These are phyloP conservation scores for Psettodes erumei DNA, from an alignment of 2,113 vertebrate species.

Conservation along the genomic window DNA sequence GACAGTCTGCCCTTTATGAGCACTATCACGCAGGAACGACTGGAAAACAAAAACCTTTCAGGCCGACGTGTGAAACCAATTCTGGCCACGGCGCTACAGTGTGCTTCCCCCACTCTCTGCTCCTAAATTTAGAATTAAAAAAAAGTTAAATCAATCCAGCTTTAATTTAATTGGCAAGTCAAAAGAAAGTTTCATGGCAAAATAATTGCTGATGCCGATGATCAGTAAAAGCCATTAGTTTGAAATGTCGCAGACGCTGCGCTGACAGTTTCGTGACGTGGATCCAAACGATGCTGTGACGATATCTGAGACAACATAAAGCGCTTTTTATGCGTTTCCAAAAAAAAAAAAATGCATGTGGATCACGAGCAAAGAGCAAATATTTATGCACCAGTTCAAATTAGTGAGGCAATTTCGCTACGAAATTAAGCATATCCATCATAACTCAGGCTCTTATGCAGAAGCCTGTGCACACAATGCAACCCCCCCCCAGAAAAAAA, in stretches of 20 bases:
- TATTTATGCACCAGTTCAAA: constrained; percentile 81
- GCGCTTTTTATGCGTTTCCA: constrained; percentile 29
- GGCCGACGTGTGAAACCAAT: constrained; percentile 43
- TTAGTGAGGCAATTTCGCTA: constrained; percentile 76
- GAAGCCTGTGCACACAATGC: constrained; percentile 47
- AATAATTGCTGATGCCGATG: constrained; percentile 23
- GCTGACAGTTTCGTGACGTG: constrained; percentile 21
- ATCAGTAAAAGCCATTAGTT: constrained; percentile 4
- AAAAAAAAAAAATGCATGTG: constrained; percentile 75
- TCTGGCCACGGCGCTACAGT: constrained; percentile 4
- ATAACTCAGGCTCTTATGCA: constrained; percentile 67
- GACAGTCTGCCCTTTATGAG: constrained; percentile 50
- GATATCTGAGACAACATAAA: constrained; percentile 36
- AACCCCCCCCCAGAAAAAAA: too few species aligned
- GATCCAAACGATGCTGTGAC: constrained; percentile 20
- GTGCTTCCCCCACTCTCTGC: constrained; percentile 33
- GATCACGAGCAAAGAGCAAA: constrained; percentile 68
- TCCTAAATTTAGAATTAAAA: constrained; percentile 31
- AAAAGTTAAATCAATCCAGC: constrained; percentile 21
- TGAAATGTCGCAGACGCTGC: constrained; percentile 28
- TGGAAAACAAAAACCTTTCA: constrained; percentile 42
- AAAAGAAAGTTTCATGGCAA: constrained; percentile 4
- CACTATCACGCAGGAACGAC: constrained; percentile 10
- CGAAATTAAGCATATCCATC: constrained; percentile 80
- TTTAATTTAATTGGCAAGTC: constrained; percentile 10